These are phyloP conservation scores for Embidobia sp. DNA, from an alignment of 2,888 invertebrate genomes.

Conservation along the genomic window DNA sequence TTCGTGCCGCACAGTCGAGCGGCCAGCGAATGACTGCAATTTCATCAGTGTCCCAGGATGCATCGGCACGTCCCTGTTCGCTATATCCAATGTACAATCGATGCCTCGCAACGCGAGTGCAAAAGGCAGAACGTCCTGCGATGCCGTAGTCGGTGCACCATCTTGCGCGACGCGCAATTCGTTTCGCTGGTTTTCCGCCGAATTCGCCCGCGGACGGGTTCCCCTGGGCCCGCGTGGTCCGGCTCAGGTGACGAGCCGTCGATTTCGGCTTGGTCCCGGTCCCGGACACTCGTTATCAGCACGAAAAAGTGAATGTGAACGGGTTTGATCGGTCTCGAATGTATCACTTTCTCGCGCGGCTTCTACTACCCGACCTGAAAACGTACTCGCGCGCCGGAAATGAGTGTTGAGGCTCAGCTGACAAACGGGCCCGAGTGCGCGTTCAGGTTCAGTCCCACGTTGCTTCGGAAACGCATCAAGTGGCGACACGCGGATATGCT, in stretches of 20 bases:
- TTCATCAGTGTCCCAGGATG: slow-evolving; percentile 42
- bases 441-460: slow-evolving; percentile 26
- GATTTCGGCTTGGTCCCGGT: slow-evolving; percentile 58
- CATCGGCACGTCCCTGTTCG: slow-evolving; percentile 60
- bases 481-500: slow-evolving; percentile 26
- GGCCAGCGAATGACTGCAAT: slow-evolving; percentile 19
- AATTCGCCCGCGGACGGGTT: no score
- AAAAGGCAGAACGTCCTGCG: slow-evolving; percentile 72
- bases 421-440: slow-evolving; percentile 34
- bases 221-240: slow-evolving; percentile 51
- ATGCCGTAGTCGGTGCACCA: slow-evolving; percentile 71
- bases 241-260: slow-evolving; percentile 28
- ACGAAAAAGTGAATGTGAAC: slow-evolving; percentile 71
- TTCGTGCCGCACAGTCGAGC: no score
- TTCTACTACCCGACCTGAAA: slow-evolving; percentile 71
- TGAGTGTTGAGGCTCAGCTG: slow-evolving; percentile 55
- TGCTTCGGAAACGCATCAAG: slow-evolving; percentile 41
- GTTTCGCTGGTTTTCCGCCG: slow-evolving; percentile 21
- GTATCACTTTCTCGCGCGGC: slow-evolving; percentile 71
- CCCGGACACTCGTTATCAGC: slow-evolving; percentile 26
- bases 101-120: slow-evolving; percentile 53
- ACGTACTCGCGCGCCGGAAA: slow-evolving; percentile 70
- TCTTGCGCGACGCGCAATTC: slow-evolving; percentile 56
- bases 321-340: slow-evolving; percentile 62
- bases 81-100: slow-evolving; percentile 57